These are phyloP conservation scores for Peucedramus taeniatus DNA, from an alignment of 2,113 vertebrate species.

Conservation along the genomic window DNA sequence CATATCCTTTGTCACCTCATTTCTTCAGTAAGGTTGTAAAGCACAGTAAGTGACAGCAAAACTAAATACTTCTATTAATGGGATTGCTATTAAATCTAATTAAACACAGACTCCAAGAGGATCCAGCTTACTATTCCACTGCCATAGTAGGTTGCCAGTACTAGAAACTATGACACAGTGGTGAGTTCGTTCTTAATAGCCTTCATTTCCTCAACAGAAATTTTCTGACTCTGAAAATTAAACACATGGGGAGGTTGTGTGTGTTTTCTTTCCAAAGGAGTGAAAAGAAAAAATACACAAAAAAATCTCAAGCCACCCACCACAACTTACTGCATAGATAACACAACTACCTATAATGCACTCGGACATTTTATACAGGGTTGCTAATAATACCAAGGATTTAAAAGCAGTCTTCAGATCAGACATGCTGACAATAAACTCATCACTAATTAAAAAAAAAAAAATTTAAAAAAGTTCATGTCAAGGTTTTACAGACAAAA, in stretches of 20 bases:
- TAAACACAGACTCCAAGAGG: background rate
- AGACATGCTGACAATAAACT: background rate
- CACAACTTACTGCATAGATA: background rate
- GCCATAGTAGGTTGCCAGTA: background rate
- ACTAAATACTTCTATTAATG: background rate
- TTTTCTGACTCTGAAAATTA: background rate
- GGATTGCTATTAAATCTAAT: constrained; percentile 23
- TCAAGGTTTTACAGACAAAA: background rate
- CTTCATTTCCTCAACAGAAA: background rate
- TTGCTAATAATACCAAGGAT: background rate
- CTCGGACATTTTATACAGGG: background rate
- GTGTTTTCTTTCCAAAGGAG: background rate
- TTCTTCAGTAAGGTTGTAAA: background rate
- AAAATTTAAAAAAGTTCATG: background rate
- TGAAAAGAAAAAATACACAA: background rate
- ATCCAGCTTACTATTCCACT: background rate
- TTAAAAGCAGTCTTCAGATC: background rate
- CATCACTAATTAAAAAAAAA: background rate
- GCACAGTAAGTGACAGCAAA: background rate
- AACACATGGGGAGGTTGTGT: background rate
- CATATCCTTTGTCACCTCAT: background rate
- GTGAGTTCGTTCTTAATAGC: background rate
- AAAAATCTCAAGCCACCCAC: background rate
- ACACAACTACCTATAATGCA: background rate
- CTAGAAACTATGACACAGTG: background rate